Evolutionary conservation across 2,797 vertebrate species (phyloP), one percentile per base, ranked within the genome.

Genomic region (Echiichthys vipera): DNA sequence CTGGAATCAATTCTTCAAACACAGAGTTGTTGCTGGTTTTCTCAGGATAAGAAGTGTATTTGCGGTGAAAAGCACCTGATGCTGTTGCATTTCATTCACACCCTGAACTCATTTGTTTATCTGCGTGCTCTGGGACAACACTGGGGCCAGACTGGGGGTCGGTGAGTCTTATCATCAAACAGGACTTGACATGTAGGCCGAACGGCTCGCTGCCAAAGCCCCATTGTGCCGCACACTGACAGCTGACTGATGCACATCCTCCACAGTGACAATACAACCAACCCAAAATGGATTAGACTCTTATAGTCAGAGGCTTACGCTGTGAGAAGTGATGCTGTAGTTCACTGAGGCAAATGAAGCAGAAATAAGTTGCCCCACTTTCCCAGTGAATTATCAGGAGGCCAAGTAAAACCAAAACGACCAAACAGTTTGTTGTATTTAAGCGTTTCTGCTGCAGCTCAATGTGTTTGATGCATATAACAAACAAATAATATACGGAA

Each of bases 261-360:
- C 69, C n/a, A n/a, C n/a, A 11, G 32, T 32, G 22, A 87, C 87
- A 88, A 88, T 78, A 43, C 66, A 42, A 12, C 51, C 51, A 37
- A 17, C 3, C 3, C 39, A 25, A 47, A 43, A 64, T 30, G 64
- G 85, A 88, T 90, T 80, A 85, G 34, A 57, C 45, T 20, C 15
- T 14, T 10, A 42, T 17, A 45, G 62, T 39, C 5, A 12, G 51
- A 25, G 71, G 80, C 75, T 77, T 61, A 72, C 65, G 17, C 27
- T 15, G 45, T 0, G 42, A 68, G 59, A 45, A 11, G 25, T 18
- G 46, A 64, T 1, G 49, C 17, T 11, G n/a, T n/a, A 17, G 42
- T 36, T 34, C 43, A 58, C 37, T 11, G 39, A 29, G 15, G 7
- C 39, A 51, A 62, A 57, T n/a, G 10, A 27, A 46, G 47, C 80